phyloP scores from a whole-genome alignment of 2,797 vertebrate genomes.

The Heliangelus exortis region DNA sequence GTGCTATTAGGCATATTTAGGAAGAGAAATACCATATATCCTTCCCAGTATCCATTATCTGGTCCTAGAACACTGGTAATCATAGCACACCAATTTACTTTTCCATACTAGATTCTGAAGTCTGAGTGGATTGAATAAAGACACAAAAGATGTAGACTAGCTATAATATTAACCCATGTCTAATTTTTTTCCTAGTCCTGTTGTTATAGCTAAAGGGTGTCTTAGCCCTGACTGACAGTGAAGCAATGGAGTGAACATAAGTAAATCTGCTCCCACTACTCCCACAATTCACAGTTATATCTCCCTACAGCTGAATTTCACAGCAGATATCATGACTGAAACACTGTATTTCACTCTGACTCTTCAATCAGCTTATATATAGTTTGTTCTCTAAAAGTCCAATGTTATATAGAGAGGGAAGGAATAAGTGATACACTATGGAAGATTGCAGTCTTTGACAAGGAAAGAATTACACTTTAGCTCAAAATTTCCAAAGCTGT shows the following conservation, averaged over 20 bases:
- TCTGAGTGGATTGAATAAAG: neutral
- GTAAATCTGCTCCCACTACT: neutral
- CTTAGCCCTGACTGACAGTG: neutral
- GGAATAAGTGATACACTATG: neutral
- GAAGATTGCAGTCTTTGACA: neutral
- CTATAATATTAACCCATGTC: neutral
- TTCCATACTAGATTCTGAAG: neutral
- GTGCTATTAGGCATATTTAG: neutral
- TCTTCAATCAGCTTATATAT: neutral
- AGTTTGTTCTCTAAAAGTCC: neutral
- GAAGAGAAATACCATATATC: neutral
- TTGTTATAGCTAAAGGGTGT: neutral
- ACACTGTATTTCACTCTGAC: neutral
- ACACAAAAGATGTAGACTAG: neutral
- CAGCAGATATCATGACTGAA: neutral
- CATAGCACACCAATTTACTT: neutral
- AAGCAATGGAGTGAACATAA: neutral
- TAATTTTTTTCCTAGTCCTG: neutral
- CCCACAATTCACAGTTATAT: neutral
- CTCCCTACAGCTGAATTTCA: neutral
- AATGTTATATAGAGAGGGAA: neutral
- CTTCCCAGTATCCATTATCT: neutral
- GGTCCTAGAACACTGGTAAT: neutral
- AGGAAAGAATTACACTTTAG: neutral
- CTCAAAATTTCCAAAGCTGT: neutral